Conservation (phyloP, 2,797 vertebrate genomes). For the Coracias cyanogaster region DNA sequence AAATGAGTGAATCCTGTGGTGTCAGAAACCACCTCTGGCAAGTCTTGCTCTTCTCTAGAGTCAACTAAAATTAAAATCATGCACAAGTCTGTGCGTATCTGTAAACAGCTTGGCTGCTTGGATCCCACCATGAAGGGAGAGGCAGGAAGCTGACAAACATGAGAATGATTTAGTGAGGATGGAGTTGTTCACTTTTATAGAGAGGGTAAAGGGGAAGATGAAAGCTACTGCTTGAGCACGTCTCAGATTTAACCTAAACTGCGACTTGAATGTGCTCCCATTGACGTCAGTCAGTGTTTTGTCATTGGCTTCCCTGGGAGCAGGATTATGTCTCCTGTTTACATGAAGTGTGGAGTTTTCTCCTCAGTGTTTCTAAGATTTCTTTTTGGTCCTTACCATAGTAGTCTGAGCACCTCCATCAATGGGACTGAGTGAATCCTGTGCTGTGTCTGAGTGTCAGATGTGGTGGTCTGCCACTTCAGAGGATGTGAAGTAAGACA, state of each 20-base stretch:
- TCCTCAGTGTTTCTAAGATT: not conserved
- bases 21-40: constrained; percentile 44
- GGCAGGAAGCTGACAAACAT: constrained; percentile 57
- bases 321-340: not conserved
- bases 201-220: constrained; percentile 16
- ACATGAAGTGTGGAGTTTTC: not conserved
- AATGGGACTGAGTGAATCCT: not conserved
- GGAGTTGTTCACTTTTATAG: constrained; percentile 7
- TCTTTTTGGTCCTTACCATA: not conserved
- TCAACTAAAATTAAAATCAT: constrained; percentile 62
- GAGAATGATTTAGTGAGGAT: constrained; percentile 68
- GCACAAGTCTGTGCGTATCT: constrained; percentile 38
- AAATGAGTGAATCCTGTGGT: constrained; percentile 7
- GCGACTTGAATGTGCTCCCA: constrained; percentile 40
- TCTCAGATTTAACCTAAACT: constrained; percentile 22
- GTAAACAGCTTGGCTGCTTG: constrained; percentile 54
- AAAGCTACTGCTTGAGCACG: constrained; percentile 46
- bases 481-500: not conserved
- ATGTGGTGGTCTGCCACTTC: constrained; percentile 11
- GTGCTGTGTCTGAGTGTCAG: not conserved
- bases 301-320: constrained; percentile 11
- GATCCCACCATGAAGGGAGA: constrained; percentile 26
- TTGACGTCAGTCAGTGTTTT: constrained; percentile 50
- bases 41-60: constrained; percentile 7
- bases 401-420: not conserved